A percentile compares a stretch with the other conserved stretches of the same genome.
These are phyloP conservation scores for Fulica atra DNA, from an alignment of 2,113 vertebrate species.

Conservation along the genomic window DNA sequence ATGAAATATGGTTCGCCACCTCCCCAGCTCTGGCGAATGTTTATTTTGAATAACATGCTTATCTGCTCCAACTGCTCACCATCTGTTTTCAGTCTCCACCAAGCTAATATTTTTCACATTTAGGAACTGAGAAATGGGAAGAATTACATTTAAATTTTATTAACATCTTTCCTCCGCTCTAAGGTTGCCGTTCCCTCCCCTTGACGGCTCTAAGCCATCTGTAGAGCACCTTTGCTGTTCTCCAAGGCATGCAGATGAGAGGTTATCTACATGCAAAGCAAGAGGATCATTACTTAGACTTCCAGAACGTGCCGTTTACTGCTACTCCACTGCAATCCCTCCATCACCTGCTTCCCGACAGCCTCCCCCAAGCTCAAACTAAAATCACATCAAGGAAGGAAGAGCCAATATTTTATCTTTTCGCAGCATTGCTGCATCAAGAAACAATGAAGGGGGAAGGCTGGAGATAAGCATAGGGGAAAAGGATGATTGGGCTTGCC, in stretches of 20 bases:
- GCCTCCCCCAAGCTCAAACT: neutral
- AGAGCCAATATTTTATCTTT: neutral
- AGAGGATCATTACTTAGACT: neutral
- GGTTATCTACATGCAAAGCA: slow-evolving; percentile 39
- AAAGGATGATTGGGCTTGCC: neutral
- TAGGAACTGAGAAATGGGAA: slow-evolving; percentile 69
- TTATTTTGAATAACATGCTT: slow-evolving; percentile 80
- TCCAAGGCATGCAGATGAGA: slow-evolving; percentile 20
- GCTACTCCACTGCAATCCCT: neutral
- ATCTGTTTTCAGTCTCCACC: slow-evolving; percentile 80
- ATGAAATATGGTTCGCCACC: slow-evolving; percentile 73
- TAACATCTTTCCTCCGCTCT: slow-evolving; percentile 45
- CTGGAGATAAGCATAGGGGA: neutral
- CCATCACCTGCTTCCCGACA: neutral
- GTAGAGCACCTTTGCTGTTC: slow-evolving; percentile 36
- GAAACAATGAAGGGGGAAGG: neutral
- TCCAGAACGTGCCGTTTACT: neutral
- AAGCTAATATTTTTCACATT: slow-evolving; percentile 78
- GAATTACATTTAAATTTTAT: slow-evolving; percentile 74
- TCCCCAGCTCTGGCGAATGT: slow-evolving; percentile 77
- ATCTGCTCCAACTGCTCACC: slow-evolving; percentile 76
- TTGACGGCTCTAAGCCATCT: slow-evolving; percentile 45
- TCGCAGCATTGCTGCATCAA: neutral
- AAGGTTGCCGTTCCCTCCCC: slow-evolving; percentile 44
- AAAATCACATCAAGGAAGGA: neutral